Conservation (phyloP, 2,113 vertebrate species). For the Mola mola region DNA sequence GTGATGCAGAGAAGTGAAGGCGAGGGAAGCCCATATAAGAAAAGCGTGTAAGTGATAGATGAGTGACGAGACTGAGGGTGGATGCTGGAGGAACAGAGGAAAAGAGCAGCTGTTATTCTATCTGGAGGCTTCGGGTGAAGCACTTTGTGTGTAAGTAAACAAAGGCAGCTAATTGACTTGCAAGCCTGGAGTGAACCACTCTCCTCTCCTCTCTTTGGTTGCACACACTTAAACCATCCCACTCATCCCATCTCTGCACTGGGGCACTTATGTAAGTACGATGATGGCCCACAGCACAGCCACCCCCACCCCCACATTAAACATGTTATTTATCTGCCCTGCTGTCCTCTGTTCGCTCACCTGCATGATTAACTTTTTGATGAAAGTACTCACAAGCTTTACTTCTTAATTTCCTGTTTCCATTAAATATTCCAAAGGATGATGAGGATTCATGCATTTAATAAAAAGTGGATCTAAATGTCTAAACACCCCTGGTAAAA, state of each 20-base stretch:
- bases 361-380: neutral
- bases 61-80: neutral
- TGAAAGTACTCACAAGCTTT: neutral
- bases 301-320: neutral
- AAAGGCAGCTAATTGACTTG: slow-evolving; percentile 54
- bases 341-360: neutral
- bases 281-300: slow-evolving; percentile 12
- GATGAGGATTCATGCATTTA: neutral
- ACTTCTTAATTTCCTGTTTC: neutral
- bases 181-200: slow-evolving; percentile 49
- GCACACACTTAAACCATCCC: neutral
- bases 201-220: slow-evolving; percentile 23
- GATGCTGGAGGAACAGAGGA: slow-evolving; percentile 5
- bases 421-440: neutral
- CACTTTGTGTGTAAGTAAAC: slow-evolving; percentile 43
- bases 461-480: too few relatives aligned
- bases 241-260: slow-evolving; percentile 25
- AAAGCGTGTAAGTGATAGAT: neutral
- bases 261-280: slow-evolving; percentile 34
- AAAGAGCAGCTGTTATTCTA: slow-evolving; percentile 46
- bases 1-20: neutral
- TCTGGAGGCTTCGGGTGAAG: slow-evolving; percentile 23
- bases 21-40: neutral
- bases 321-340: neutral
- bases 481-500: too few relatives aligned